phyloP scores from a whole-genome alignment of 2,888 invertebrate genomes.

The Eumerus sabulonum region DNA sequence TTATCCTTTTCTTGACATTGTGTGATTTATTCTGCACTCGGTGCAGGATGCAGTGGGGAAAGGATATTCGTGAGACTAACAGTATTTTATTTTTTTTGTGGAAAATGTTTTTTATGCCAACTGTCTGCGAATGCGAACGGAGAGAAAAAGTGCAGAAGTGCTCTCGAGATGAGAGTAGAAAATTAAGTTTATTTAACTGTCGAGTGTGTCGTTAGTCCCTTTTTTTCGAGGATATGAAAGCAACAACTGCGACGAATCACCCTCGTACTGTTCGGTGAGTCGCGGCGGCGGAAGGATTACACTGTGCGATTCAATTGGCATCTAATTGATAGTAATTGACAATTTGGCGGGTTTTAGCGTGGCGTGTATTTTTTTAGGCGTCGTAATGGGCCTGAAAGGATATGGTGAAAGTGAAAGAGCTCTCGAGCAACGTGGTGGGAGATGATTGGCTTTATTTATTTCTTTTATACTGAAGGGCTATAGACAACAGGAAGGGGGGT shows the following conservation, averaged over 20 bases:
- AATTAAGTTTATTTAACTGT: conserved; percentile 60
- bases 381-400: too few species aligned
- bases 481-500: too few species aligned
- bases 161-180: conserved; percentile 57
- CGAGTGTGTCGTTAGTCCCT: conserved; percentile 47
- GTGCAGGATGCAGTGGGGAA: conserved; percentile 2
- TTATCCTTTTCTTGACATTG: conserved; percentile 13
- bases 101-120: conserved; percentile 26
- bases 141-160: conserved; percentile 42
- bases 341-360: not conserved
- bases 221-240: not conserved
- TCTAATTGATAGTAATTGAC: conserved; percentile 36
- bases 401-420: too few species aligned
- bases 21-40: conserved; percentile 55
- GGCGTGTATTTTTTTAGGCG: not conserved
- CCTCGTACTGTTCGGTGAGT: not conserved
- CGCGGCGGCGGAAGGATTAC: not conserved
- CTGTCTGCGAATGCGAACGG: conserved; percentile 33
- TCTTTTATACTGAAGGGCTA: too few species aligned
- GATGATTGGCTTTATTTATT: too few species aligned
- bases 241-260: not conserved
- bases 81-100: conserved; percentile 14
- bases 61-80: conserved; percentile 42
- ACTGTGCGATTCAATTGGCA: conserved; percentile 20
- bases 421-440: too few species aligned